These are phyloP conservation scores for Dicerorhinus sumatrensis DNA, from an alignment of 2,113 vertebrate species.

Conservation along the genomic window DNA sequence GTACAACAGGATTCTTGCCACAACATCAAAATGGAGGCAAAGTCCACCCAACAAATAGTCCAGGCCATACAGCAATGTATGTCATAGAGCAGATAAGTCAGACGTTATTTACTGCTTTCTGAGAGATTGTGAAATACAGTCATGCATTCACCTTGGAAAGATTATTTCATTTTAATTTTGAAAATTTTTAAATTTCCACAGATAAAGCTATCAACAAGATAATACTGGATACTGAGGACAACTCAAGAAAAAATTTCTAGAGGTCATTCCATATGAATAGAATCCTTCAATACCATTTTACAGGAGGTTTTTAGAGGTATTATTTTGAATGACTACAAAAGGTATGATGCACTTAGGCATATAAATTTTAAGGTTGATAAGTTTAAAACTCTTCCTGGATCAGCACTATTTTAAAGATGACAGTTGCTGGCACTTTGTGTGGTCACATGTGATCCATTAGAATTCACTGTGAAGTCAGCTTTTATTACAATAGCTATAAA, in stretches of 20 bases:
- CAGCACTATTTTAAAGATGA: neutral
- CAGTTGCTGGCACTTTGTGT: neutral
- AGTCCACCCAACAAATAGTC: slow-evolving; percentile 91
- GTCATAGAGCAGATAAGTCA: slow-evolving; percentile 83
- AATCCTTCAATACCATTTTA: neutral
- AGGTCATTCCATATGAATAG: neutral
- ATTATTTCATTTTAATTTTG: neutral
- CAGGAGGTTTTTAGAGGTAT: neutral
- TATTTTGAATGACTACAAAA: slow-evolving; percentile 25
- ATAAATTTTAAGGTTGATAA: neutral
- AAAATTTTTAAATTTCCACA: slow-evolving; percentile 89
- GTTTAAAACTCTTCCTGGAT: neutral
- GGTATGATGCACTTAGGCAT: neutral
- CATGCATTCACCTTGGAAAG: neutral
- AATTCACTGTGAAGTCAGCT: slow-evolving; percentile 33
- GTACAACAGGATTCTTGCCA: slow-evolving; percentile 93
- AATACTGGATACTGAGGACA: slow-evolving; percentile 91
- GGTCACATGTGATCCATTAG: neutral
- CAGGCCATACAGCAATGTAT: slow-evolving; percentile 89
- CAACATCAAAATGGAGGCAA: slow-evolving; percentile 90
- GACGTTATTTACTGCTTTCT: slow-evolving; percentile 86
- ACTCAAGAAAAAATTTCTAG: slow-evolving; percentile 87
- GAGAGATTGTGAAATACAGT: slow-evolving; percentile 87
- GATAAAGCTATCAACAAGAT: slow-evolving; percentile 93
- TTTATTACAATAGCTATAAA: slow-evolving; percentile 37